Evolutionary conservation across 2,888 invertebrate genomes (phyloP).

Genomic region (Drosophila nigritarsus): DNA sequence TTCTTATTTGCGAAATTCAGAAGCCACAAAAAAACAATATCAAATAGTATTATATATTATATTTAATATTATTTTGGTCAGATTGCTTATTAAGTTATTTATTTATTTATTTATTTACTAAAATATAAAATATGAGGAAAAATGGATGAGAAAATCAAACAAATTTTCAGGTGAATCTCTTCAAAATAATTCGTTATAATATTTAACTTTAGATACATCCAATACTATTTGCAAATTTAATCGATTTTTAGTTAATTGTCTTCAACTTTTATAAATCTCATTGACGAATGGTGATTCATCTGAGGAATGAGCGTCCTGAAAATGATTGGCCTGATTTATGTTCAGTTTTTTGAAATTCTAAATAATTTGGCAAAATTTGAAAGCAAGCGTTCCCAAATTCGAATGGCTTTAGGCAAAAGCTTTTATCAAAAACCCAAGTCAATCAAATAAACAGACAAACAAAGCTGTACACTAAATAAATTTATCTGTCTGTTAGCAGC

Average conservation of each 20-base stretch:
- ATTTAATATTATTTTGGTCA: neutral
- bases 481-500: constrained; percentile 43
- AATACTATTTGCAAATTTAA: neutral
- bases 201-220: neutral
- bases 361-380: neutral
- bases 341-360: neutral
- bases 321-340: neutral
- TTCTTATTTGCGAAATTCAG: neutral
- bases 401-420: constrained; percentile 49
- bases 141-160: no score
- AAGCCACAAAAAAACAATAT: neutral
- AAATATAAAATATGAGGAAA: no score
- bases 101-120: no score
- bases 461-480: constrained; percentile 67
- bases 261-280: neutral
- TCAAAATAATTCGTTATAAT: no score
- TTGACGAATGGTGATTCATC: neutral
- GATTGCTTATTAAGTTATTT: no score
- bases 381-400: constrained; percentile 32
- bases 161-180: no score
- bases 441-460: constrained; percentile 75
- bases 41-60: neutral
- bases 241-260: neutral
- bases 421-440: constrained; percentile 59
- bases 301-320: neutral